A percentile compares a stretch with the other conserved stretches of the same genome.
These are phyloP conservation scores for Aselliscus stoliczkanus DNA, from an alignment of 2,797 vertebrate genomes.

Conservation along the genomic window DNA sequence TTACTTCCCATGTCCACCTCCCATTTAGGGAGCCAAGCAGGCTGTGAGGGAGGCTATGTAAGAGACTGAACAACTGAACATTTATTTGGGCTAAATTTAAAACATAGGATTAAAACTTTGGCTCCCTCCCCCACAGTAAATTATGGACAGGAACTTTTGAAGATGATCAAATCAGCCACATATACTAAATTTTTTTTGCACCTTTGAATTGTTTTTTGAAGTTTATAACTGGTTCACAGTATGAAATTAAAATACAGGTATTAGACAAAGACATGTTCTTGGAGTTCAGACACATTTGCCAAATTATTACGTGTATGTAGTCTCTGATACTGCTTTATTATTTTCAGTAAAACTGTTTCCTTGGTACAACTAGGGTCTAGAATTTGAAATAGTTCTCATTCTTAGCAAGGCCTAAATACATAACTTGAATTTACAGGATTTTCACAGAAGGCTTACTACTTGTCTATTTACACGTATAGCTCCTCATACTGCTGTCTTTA, in stretches of 20 bases:
- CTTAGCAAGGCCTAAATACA: background rate
- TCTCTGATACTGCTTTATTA: background rate
- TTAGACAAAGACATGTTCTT: background rate
- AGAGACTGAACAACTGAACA: background rate
- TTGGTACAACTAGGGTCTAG: background rate
- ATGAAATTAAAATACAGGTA: background rate
- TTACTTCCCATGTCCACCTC: background rate
- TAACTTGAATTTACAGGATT: background rate
- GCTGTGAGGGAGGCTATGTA: accelerated
- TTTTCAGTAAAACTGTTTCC: background rate
- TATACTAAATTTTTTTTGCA: background rate
- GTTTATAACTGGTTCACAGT: background rate
- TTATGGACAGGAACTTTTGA: background rate
- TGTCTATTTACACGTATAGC: background rate
- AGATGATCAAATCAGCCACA: background rate
- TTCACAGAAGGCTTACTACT: background rate
- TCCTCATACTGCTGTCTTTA: background rate
- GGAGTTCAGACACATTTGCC: background rate
- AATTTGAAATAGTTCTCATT: background rate
- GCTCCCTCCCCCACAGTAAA: background rate
- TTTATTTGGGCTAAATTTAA: background rate
- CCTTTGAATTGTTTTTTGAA: background rate
- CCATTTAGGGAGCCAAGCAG: background rate
- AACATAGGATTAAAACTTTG: background rate
- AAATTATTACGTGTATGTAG: background rate